Percentiles rank a stretch among this genome's conserved stretches.
Evolutionary conservation across 2,797 vertebrate species (phyloP).

Genomic region (Austrolebias charrua): DNA sequence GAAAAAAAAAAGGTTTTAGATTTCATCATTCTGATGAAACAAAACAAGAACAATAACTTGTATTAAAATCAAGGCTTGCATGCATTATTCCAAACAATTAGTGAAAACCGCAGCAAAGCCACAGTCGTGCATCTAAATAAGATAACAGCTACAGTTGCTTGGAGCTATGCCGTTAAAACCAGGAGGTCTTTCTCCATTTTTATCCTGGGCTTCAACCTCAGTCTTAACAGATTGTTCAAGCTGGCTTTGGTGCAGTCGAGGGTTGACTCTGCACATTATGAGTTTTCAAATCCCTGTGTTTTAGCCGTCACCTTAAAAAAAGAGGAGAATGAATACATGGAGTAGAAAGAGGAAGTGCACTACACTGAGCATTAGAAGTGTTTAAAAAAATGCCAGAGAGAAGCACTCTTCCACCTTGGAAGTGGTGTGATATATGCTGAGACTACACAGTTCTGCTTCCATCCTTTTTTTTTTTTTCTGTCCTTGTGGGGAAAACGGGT

Average conservation of each 20-base stretch:
- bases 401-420: slow-evolving; percentile 57
- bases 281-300: slow-evolving; percentile 25
- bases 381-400: slow-evolving; percentile 41
- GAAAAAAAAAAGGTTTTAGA: neutral
- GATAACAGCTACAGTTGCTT: slow-evolving; percentile 84
- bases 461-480: slow-evolving; percentile 41
- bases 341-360: slow-evolving; percentile 55
- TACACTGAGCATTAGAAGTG: slow-evolving; percentile 36
- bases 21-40: slow-evolving; percentile 29
- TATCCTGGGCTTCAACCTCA: slow-evolving; percentile 49
- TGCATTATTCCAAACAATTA: slow-evolving; percentile 78
- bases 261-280: slow-evolving; percentile 38
- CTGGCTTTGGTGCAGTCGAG: slow-evolving; percentile 43
- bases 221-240: slow-evolving; percentile 47
- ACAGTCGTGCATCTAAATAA: slow-evolving; percentile 80
- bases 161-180: slow-evolving; percentile 74
- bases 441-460: slow-evolving; percentile 61
- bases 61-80: slow-evolving; percentile 83
- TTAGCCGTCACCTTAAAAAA: slow-evolving; percentile 23
- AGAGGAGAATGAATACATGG: slow-evolving; percentile 36
- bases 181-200: slow-evolving; percentile 49
- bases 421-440: slow-evolving; percentile 48
- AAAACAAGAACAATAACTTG: slow-evolving; percentile 50
- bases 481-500: slow-evolving; percentile 8
- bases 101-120: slow-evolving; percentile 53